Evolutionary conservation across 2,888 invertebrate genomes (phyloP).

Genomic region (Idaea dimidiata): DNA sequence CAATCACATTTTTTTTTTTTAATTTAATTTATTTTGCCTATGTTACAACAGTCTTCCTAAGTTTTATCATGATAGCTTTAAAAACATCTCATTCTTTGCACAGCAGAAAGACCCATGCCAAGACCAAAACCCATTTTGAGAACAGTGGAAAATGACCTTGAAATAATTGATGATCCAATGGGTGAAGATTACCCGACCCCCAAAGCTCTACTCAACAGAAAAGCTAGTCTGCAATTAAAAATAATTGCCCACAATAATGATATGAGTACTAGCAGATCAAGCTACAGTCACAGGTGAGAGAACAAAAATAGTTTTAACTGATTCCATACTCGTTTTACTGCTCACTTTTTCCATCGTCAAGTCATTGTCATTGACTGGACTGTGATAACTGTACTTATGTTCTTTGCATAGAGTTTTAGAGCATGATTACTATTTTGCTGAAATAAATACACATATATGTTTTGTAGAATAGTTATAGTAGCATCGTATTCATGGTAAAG

Average conservation of each 20-base stretch:
- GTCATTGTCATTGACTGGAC: too few species aligned
- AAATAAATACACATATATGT: too few species aligned
- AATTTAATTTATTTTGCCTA: too few species aligned
- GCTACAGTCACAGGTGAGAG: conserved; percentile 31
- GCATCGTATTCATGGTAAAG: too few species aligned
- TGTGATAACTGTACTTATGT: too few species aligned
- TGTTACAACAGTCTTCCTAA: too few species aligned
- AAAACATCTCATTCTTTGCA: neutral
- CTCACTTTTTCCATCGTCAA: too few species aligned
- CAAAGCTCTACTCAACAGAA: conserved; percentile 45
- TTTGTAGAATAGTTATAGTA: too few species aligned
- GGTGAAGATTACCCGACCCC: conserved; percentile 50
- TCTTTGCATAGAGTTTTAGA: too few species aligned
- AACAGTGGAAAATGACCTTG: conserved; percentile 73
- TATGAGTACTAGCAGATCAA: conserved; percentile 39
- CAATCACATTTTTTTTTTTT: too few species aligned
- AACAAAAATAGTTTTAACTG: neutral
- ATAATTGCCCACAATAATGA: conserved; percentile 71
- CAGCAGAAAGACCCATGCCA: conserved; percentile 28
- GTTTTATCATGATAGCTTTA: neutral
- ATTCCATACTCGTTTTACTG: too few species aligned
- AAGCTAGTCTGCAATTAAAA: conserved; percentile 66
- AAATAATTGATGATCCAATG: conserved; percentile 69
- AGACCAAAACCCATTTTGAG: conserved; percentile 64
- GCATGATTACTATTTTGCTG: too few species aligned